Evolutionary conservation across 2,888 invertebrate genomes (phyloP), one percentile per base, ranked within the genome.

Genomic region (Tubulanus polymorphus): DNA sequence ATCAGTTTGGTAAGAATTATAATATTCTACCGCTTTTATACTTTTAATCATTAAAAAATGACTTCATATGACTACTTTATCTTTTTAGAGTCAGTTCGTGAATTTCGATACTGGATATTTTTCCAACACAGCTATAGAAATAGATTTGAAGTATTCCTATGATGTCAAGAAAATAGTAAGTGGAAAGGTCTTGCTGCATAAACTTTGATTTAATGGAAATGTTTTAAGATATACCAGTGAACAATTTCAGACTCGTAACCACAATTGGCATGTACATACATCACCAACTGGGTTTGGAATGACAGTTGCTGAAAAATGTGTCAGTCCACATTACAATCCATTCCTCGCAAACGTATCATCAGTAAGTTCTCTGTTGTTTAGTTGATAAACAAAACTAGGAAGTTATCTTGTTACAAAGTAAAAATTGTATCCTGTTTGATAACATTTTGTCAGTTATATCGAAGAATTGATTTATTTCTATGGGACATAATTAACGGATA

Each of bases 91-190:
- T 12, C 94, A 95, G 81, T 82, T 94, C 26, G 83, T 91, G n/a
- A 89, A 93, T 78, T 85, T 83, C 63, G 93, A 93, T 77, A n/a
- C n/a, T n/a, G 90, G 89, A 1, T 61, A 65, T 50, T 83, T 87
- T 69, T 92, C 93, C 72, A 93, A 94, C 68, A 94, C 94, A 0
- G 84, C 88, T 23, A 85, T 95, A n/a, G 91, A 93, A 80, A 87
- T 92, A 18, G 91, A 92, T 70, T 77, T 95, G 51, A 81, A 89
- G n/a, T 87, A 94, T 45, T 30, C 46, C 15, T 46, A 60, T 37
- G 57, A n/a, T n/a, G n/a, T 54, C 25, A 45, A 53, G 2, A 48
- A 30, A 28, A 52, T 23, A 37, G 62, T 64, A 50, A 37, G 54
- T n/a, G n/a, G n/a, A n/a, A n/a, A n/a, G n/a, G n/a, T n/a, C n/a